Evolutionary conservation across 92 coral and sea anemone genomes (phyloP).

Genomic region (Epizoanthus rinbou): DNA sequence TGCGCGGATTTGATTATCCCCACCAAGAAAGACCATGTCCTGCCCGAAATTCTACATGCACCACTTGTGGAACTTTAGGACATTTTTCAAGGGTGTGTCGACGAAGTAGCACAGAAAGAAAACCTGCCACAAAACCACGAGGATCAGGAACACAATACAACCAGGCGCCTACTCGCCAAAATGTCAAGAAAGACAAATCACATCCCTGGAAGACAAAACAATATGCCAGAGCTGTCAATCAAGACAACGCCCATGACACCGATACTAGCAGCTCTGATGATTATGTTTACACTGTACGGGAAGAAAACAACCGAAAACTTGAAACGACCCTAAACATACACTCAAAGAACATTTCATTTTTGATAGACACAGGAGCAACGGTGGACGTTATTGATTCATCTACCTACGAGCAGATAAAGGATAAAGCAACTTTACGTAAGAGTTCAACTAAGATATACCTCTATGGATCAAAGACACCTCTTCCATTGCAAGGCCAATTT

Average conservation of each 20-base stretch:
- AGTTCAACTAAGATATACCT: slow-evolving; percentile 15
- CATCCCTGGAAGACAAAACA: background rate
- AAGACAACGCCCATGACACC: background rate
- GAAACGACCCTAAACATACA: slow-evolving; percentile 30
- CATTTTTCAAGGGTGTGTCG: slow-evolving; percentile 40
- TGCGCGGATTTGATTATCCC: slow-evolving; percentile 31
- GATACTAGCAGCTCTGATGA: slow-evolving; percentile 28
- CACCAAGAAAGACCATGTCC: slow-evolving; percentile 41
- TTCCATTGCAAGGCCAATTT: slow-evolving; percentile 31
- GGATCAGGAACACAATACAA: background rate
- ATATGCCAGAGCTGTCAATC: slow-evolving; percentile 3
- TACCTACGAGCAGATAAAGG: slow-evolving; percentile 21
- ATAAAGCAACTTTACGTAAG: background rate
- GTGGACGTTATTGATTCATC: slow-evolving; percentile 41
- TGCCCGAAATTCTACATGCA: slow-evolving; percentile 5
- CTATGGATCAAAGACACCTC: slow-evolving; percentile 36
- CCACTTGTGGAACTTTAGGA: slow-evolving; percentile 7
- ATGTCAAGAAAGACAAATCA: background rate
- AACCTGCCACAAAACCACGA: slow-evolving; percentile 4
- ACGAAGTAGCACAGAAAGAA: no score
- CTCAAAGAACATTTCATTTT: slow-evolving; percentile 6
- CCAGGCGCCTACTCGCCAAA: background rate
- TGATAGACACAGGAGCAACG: slow-evolving; percentile 42
- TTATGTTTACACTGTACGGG: slow-evolving; percentile 7
- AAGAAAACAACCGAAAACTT: slow-evolving; percentile 15